phyloP scores from a whole-genome alignment of 2,113 vertebrate species.

The Chloebia gouldiae region DNA sequence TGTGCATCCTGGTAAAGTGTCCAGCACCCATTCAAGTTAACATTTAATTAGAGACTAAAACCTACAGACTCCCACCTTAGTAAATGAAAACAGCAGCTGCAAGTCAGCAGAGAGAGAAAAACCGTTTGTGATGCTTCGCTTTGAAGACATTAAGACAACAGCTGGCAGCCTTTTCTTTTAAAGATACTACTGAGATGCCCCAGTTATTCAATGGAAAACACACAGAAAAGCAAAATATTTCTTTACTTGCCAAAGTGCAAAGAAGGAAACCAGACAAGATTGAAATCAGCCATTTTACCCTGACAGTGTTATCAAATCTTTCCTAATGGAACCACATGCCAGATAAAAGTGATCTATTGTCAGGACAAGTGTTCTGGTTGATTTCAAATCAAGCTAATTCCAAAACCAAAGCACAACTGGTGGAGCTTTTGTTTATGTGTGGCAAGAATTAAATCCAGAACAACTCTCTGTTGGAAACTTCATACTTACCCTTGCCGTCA shows the following conservation, averaged over 20 bases:
- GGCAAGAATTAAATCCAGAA: neutral
- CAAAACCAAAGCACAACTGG: neutral
- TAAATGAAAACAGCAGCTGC: neutral
- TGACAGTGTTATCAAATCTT: constrained; percentile 34
- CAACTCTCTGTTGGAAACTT: neutral
- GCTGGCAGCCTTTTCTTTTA: neutral
- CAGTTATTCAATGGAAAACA: constrained; percentile 7
- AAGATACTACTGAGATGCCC: neutral
- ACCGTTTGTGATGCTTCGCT: neutral
- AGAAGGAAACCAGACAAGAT: constrained; percentile 33
- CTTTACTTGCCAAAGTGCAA: neutral
- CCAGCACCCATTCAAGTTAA: neutral
- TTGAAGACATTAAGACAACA: neutral
- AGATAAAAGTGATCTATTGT: constrained; percentile 16
- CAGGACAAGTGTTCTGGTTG: constrained; percentile 37
- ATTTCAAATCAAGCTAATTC: constrained; percentile 20
- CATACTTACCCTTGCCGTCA: neutral
- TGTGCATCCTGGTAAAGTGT: neutral
- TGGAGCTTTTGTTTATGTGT: neutral
- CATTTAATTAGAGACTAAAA: neutral
- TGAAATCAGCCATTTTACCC: constrained; percentile 10
- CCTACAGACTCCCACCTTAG: neutral
- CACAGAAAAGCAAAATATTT: constrained; percentile 3
- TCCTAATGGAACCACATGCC: constrained; percentile 17
- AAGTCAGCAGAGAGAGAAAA: neutral